Evolutionary conservation across 2,888 invertebrate genomes (phyloP).

Genomic region (Glaucopsyche alexis): DNA sequence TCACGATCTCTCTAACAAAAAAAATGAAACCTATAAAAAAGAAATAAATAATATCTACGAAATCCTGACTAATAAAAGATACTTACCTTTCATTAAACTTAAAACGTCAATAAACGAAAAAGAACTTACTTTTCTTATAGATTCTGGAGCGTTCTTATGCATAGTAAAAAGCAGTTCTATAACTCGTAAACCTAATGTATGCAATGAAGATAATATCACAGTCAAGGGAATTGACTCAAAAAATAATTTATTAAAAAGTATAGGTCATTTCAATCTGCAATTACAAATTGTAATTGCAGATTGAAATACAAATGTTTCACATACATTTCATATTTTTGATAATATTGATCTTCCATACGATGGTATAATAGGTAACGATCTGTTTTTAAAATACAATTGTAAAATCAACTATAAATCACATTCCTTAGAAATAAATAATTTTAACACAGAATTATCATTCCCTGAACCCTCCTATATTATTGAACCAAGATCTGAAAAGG

Average conservation of each 20-base stretch:
- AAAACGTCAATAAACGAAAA: slow-evolving; percentile 17
- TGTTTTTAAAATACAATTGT: not conserved
- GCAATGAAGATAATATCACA: slow-evolving; percentile 15
- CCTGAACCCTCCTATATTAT: slow-evolving; percentile 38
- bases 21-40: not conserved
- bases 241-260: too few species aligned
- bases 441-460: slow-evolving; percentile 21
- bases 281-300: too few species aligned
- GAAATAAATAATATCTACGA: slow-evolving; percentile 15
- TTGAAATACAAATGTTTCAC: too few species aligned
- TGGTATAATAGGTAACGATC: slow-evolving; percentile 19
- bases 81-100: slow-evolving; percentile 31
- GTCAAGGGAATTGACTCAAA: too few species aligned
- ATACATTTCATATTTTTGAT: slow-evolving; percentile 1
- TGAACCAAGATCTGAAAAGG: too few species aligned
- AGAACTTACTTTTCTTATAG: slow-evolving; percentile 28
- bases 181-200: too few species aligned
- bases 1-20: not conserved
- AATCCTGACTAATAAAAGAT: slow-evolving; percentile 22
- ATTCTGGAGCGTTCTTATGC: slow-evolving; percentile 27
- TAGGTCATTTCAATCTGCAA: too few species aligned
- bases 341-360: slow-evolving; percentile 6
- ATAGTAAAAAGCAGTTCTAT: slow-evolving; percentile 5
- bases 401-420: slow-evolving; percentile 2
- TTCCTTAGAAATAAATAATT: slow-evolving; percentile 5